Conservation (phyloP, 2,888 invertebrate species). For the Campoplex nolae region DNA sequence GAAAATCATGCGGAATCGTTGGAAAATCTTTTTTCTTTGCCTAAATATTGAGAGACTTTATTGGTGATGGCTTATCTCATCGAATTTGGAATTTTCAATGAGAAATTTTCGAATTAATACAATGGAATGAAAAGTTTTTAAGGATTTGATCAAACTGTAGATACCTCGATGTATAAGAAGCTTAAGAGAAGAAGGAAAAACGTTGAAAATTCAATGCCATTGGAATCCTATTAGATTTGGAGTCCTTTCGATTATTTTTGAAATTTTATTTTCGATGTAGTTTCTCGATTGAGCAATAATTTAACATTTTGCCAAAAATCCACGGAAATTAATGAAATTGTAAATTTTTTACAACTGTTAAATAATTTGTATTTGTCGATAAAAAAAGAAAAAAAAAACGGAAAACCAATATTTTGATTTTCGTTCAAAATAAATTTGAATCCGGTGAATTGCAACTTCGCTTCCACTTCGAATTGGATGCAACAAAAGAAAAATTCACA, state of each 20-base stretch:
- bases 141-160: slow-evolving; percentile 57
- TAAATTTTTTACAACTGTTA: not conserved
- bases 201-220: slow-evolving; percentile 58
- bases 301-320: not conserved
- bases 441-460: not conserved
- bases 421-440: not conserved
- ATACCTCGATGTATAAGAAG: slow-evolving; percentile 27
- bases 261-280: not conserved
- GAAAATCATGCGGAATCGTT: too few relatives aligned
- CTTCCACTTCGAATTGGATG: not conserved
- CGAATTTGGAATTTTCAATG: not conserved
- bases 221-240: not conserved
- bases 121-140: not conserved
- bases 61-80: not conserved
- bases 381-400: not conserved
- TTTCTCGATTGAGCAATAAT: not conserved
- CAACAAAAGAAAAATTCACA: not conserved
- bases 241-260: not conserved
- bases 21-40: too few relatives aligned
- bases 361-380: not conserved
- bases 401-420: not conserved
- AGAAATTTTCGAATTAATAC: not conserved
- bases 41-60: not conserved
- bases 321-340: not conserved
- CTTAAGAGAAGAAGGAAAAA: slow-evolving; percentile 34